These are phyloP conservation scores for Neodiprion lecontei DNA, from an alignment of 1,140 invertebrate species.

Conservation along the genomic window DNA sequence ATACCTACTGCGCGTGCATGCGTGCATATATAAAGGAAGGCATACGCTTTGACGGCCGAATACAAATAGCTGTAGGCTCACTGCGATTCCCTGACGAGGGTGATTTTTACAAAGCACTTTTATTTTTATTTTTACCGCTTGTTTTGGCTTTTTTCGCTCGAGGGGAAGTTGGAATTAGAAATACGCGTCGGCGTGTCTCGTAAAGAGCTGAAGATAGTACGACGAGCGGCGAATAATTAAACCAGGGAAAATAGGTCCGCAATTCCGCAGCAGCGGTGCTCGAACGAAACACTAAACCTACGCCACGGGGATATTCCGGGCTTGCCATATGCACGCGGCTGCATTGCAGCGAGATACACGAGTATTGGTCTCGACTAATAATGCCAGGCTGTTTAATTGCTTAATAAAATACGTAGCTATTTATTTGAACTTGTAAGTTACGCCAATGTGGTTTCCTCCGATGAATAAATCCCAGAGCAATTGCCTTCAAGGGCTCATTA, in stretches of 20 bases:
- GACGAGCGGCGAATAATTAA: neutral
- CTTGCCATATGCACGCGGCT: neutral
- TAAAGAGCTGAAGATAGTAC: neutral
- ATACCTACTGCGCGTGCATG: neutral
- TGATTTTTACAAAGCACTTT: neutral
- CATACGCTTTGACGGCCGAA: neutral
- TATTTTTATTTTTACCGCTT: neutral
- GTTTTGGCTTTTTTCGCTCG: neutral
- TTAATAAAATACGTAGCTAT: slow-evolving; percentile 32
- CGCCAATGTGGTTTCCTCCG: slow-evolving; percentile 26
- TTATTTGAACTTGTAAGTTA: slow-evolving; percentile 32
- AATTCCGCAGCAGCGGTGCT: neutral
- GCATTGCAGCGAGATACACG: neutral
- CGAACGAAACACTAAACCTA: neutral
- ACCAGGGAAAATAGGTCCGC: neutral
- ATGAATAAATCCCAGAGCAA: slow-evolving; percentile 19
- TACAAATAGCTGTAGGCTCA: neutral
- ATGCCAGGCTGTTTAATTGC: slow-evolving; percentile 27
- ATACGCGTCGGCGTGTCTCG: neutral
- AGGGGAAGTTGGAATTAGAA: neutral
- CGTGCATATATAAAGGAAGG: neutral
- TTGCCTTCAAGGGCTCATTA: slow-evolving; percentile 4
- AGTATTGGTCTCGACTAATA: neutral
- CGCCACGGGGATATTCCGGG: neutral
- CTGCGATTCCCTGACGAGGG: neutral